Conservation (phyloP, 2,797 vertebrate species). For the Leptatherina wallacei region DNA sequence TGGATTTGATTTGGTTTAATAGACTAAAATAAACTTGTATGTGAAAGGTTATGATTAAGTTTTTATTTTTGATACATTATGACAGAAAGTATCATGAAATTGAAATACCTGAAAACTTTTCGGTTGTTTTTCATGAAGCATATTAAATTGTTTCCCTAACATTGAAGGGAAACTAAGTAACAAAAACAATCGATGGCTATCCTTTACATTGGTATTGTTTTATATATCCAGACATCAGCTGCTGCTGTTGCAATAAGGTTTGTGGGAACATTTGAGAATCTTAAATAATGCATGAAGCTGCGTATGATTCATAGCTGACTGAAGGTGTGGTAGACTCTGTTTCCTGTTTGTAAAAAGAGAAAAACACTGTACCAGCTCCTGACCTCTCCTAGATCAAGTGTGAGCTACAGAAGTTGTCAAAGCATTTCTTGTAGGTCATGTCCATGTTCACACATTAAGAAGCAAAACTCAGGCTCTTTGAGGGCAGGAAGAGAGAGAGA, state of each 20-base stretch:
- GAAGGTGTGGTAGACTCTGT: slow-evolving; percentile 36
- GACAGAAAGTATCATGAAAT: not conserved
- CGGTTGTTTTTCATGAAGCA: not conserved
- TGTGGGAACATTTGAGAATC: slow-evolving; percentile 47
- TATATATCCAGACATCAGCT: slow-evolving; percentile 1
- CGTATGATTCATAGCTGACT: slow-evolving; percentile 54
- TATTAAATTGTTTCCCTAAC: not conserved
- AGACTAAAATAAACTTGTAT: not conserved
- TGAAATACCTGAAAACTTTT: not conserved
- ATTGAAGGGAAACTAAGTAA: not conserved
- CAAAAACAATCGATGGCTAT: not conserved
- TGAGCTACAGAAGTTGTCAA: slow-evolving; percentile 62
- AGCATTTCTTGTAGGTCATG: slow-evolving; percentile 55
- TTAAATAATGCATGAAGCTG: slow-evolving; percentile 68
- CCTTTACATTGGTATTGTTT: not conserved
- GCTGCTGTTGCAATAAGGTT: slow-evolving; percentile 42
- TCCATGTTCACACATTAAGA: slow-evolving; percentile 69
- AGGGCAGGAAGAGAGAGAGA: slow-evolving; percentile 31
- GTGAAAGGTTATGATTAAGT: not conserved
- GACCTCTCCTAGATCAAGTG: slow-evolving; percentile 63
- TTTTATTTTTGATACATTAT: too few relatives aligned
- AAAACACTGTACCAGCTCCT: slow-evolving; percentile 38
- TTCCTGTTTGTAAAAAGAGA: slow-evolving; percentile 32
- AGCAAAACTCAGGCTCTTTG: slow-evolving; percentile 52
- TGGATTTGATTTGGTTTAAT: not conserved